Conservation (phyloP, 2,797 vertebrate species). For the Micropoecilia bifurca region DNA sequence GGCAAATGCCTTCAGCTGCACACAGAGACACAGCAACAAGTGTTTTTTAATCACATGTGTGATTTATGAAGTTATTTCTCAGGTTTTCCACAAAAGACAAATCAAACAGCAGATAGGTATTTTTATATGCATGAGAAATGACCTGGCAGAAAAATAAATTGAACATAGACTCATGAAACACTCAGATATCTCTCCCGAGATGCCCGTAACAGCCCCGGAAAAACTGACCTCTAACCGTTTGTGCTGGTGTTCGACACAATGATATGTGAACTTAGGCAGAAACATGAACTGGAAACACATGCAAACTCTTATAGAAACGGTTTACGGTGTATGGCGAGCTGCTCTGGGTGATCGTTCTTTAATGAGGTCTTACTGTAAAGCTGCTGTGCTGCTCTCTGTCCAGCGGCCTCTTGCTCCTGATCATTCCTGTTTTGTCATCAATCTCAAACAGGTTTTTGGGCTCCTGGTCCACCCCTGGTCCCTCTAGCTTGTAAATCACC, state of each 20-base stretch:
- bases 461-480: constrained; percentile 93
- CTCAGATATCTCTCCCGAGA: constrained; percentile 60
- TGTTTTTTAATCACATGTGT: neutral
- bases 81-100: neutral
- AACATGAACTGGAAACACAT: constrained; percentile 39
- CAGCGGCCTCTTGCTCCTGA: constrained; percentile 89
- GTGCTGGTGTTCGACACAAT: constrained; percentile 42
- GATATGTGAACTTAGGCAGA: constrained; percentile 54
- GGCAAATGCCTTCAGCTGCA: constrained; percentile 92
- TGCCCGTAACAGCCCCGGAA: constrained; percentile 55
- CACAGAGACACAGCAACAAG: constrained; percentile 28
- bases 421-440: constrained; percentile 89
- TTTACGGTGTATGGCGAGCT: constrained; percentile 16
- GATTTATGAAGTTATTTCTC: neutral
- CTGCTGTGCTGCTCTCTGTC: constrained; percentile 91
- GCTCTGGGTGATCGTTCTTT: constrained; percentile 29
- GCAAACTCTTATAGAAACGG: constrained; percentile 10
- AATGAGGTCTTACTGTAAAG: constrained; percentile 84
- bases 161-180: constrained; percentile 68
- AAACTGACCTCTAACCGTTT: constrained; percentile 65
- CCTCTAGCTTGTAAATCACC: constrained; percentile 96
- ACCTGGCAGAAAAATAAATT: constrained; percentile 51
- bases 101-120: neutral
- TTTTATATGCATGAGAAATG: constrained; percentile 24
- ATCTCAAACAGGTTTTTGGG: constrained; percentile 94